Percentiles rank a stretch among this genome's conserved stretches.
Conservation (phyloP, 2,888 invertebrate genomes). For the Dryocosmus kuriphilus region DNA sequence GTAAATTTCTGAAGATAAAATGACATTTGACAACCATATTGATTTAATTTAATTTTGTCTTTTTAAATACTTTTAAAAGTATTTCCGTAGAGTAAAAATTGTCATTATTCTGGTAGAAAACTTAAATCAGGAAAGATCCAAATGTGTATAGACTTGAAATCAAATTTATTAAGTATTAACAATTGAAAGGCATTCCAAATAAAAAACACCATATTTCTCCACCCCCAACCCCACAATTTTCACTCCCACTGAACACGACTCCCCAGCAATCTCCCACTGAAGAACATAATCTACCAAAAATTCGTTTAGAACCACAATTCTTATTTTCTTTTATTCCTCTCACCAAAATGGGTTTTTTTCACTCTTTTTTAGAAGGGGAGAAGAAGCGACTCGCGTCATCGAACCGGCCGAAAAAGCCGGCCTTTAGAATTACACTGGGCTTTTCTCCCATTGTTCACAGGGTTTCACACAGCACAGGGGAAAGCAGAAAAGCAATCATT, state of each 20-base stretch:
- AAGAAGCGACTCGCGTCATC: conserved; percentile 45
- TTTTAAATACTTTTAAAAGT: no score
- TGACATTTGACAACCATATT: background rate
- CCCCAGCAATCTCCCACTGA: background rate
- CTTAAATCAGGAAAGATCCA: no score
- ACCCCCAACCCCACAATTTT: background rate
- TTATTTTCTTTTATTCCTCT: background rate
- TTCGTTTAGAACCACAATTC: background rate
- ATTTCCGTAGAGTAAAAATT: no score
- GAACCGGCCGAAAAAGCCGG: conserved; percentile 49
- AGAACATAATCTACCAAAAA: background rate
- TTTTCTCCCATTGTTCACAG: conserved; percentile 34
- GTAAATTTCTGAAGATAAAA: background rate
- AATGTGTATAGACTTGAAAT: no score
- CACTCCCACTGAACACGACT: background rate
- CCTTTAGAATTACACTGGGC: conserved; percentile 34
- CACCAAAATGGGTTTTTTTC: conserved; percentile 2
- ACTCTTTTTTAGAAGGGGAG: background rate
- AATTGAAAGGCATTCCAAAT: no score
- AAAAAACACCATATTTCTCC: background rate
- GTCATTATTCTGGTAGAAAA: no score
- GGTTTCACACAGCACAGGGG: conserved; percentile 5
- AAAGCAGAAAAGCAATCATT: background rate
- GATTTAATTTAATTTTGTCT: no score
- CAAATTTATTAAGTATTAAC: no score